phyloP scores from a whole-genome alignment of 1,140 invertebrate genomes.

The Microplitis demolitor region DNA sequence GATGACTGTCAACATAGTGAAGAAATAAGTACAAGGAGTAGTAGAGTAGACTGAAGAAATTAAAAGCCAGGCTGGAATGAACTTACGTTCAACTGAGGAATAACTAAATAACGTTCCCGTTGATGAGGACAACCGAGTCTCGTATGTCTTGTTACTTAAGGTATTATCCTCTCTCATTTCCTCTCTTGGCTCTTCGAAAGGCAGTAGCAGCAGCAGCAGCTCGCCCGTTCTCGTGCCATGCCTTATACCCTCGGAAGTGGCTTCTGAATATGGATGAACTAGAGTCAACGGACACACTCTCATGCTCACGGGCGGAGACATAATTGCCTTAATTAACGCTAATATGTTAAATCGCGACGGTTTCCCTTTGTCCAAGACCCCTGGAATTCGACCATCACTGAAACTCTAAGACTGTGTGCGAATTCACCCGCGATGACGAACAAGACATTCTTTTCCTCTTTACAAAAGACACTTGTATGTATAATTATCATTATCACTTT shows the following conservation, averaged over 20 bases:
- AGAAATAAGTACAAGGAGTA: background rate
- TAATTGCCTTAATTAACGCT: constrained; percentile 63
- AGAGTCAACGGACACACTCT: constrained; percentile 54
- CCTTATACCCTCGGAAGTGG: constrained; percentile 46
- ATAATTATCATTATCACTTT: no score
- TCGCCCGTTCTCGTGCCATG: constrained; percentile 14
- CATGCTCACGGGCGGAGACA: constrained; percentile 59
- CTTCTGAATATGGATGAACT: constrained; percentile 59
- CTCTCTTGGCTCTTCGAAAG: background rate
- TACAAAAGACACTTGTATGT: no score
- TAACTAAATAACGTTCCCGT: no score
- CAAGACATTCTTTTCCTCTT: no score
- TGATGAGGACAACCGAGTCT: no score
- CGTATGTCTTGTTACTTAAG: no score
- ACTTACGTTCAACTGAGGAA: no score
- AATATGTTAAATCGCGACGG: constrained; percentile 61
- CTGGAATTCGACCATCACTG: background rate
- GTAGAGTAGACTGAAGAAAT: background rate
- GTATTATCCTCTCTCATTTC: background rate
- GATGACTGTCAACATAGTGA: constrained; percentile 51
- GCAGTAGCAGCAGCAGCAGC: background rate
- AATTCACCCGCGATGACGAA: background rate
- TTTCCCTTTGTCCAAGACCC: constrained; percentile 46
- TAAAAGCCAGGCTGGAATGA: background rate
- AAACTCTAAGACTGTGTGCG: background rate